Evolutionary conservation across 1,140 invertebrate genomes (phyloP), one percentile per base, ranked within the genome.

Genomic region (Ptiloglossa arizonensis): DNA sequence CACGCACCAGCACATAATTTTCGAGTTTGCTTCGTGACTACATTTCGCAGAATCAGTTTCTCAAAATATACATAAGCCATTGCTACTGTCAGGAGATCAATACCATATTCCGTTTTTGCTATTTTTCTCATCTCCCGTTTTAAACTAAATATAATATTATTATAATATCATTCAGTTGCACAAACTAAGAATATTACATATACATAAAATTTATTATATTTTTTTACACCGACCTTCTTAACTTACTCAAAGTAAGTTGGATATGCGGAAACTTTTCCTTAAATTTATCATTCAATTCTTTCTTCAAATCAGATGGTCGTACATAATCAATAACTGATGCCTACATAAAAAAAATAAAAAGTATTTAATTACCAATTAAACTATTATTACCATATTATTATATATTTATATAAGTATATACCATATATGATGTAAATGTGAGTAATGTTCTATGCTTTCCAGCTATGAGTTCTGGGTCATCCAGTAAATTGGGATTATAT

Each of bases 1-100:
- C 98, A 98, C 32, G 98, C 98, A 63, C 97, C 98, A 57, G 98
- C 98, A 92, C 98, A 98, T 44, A 98, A 93, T 93, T 99, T 99
- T 29, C 98, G 94, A 89, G 99, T 99, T 89, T 97, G 96, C 92
- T 99, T 99, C 85, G 98, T 98, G 19, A 99, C 97, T 48, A 98
- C 92, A 90, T 97, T 97, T 75, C 96, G 96, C 50, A 99, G 93
- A 88, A 99, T 98, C 8, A 99, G 93, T 89, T 98, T 98, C 92
- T 99, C 98, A 93, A 99, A 99, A 92, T 98, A 99, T 35, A 99
- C 98, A 91, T 99, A 99, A 0, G 98, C 96, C 93, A 98, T 97
- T 44, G 98, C 98, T 24, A 99, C 97, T 13, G 97, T 98, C 75
- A 99, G 93, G 52, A 98, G 93, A 93, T 99, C 98, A 79, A 96